These are phyloP conservation scores for Setipinna tenuifilis DNA, from an alignment of 2,797 vertebrate species.

Conservation along the genomic window DNA sequence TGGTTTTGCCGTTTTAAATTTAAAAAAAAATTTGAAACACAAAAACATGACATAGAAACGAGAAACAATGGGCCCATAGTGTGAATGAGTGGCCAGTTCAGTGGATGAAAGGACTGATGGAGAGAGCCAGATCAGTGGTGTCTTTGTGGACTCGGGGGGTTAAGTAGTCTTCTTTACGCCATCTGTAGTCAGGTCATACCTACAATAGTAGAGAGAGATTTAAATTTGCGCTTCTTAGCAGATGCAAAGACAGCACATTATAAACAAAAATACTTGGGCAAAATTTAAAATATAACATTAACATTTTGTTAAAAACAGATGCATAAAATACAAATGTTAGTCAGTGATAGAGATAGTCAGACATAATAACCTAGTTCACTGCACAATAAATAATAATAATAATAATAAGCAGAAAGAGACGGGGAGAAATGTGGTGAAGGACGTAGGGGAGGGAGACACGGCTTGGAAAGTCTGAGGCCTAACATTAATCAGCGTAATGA, in stretches of 20 bases:
- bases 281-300: too few species aligned
- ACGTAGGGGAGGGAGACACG: background rate
- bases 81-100: conserved; percentile 4
- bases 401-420: background rate
- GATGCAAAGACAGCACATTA: too few species aligned
- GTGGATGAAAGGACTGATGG: background rate
- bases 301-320: too few species aligned
- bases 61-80: conserved; percentile 7
- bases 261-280: too few species aligned
- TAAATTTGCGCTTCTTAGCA: too few species aligned
- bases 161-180: conserved; percentile 74
- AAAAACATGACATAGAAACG: background rate
- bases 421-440: background rate
- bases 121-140: background rate
- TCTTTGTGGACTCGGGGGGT: conserved; percentile 30
- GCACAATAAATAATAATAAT: too few species aligned
- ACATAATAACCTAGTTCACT: too few species aligned
- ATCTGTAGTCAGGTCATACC: conserved; percentile 93
- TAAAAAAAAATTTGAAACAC: background rate
- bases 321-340: too few species aligned
- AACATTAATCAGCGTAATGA: background rate
- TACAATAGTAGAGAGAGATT: conserved; percentile 52
- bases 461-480: background rate
- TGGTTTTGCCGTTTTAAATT: conserved; percentile 57
- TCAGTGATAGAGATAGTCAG: too few species aligned